These are phyloP conservation scores for Chloebia gouldiae DNA, from an alignment of 2,113 vertebrate genomes.

Conservation along the genomic window DNA sequence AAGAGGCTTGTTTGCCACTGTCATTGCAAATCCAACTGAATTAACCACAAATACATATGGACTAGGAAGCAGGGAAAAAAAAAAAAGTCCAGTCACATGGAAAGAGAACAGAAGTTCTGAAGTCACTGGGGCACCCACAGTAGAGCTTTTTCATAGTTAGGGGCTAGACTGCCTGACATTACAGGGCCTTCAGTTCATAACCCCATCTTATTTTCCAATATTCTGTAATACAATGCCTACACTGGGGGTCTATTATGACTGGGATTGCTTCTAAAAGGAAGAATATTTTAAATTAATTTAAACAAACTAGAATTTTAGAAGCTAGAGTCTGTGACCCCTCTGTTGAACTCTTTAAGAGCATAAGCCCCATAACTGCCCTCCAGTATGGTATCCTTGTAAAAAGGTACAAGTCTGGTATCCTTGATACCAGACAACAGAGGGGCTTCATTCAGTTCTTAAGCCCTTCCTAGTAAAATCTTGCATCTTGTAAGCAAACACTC, in stretches of 20 bases:
- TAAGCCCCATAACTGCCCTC: neutral
- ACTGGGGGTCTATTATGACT: neutral
- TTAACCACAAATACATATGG: neutral
- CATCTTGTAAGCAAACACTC: neutral
- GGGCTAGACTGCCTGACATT: neutral
- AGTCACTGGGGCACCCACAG: neutral
- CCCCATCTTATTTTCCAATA: neutral
- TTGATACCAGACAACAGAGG: neutral
- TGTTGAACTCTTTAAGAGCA: neutral
- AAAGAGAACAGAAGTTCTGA: neutral
- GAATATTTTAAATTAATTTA: neutral
- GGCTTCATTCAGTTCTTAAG: neutral
- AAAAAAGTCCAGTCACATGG: neutral
- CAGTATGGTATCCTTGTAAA: accelerated
- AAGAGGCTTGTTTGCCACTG: neutral
- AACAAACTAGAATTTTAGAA: neutral
- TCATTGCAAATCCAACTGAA: neutral
- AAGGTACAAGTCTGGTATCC: neutral
- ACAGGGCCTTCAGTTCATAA: neutral
- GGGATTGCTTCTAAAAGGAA: neutral
- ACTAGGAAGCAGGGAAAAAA: neutral
- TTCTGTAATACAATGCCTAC: neutral
- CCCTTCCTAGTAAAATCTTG: neutral
- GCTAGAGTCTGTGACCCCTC: neutral
- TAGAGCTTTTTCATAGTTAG: neutral